A percentile compares a stretch with the other conserved stretches of the same genome.
These are phyloP conservation scores for Alsophila aescularia DNA, from an alignment of 2,888 invertebrate species.

Conservation along the genomic window DNA sequence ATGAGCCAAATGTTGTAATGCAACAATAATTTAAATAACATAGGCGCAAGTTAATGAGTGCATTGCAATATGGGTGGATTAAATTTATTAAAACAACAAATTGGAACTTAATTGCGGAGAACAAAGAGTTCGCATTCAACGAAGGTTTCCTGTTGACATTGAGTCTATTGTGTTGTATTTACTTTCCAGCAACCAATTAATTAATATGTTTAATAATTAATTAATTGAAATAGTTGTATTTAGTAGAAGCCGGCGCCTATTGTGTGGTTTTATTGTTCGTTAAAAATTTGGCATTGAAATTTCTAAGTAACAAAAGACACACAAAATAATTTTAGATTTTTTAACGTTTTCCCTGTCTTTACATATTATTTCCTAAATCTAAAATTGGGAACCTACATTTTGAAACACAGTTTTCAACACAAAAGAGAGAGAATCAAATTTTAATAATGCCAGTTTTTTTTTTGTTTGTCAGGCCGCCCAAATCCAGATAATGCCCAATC, in stretches of 20 bases:
- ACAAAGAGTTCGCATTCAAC: background rate
- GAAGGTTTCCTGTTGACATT: constrained; percentile 2
- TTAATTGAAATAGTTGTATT: background rate
- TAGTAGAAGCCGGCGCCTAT: background rate
- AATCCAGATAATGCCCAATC: too few relatives aligned
- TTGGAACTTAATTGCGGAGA: background rate
- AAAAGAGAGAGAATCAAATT: too few relatives aligned
- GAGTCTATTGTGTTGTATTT: background rate
- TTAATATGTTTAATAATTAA: background rate
- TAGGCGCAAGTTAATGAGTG: background rate
- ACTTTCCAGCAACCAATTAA: background rate
- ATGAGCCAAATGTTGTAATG: too few relatives aligned
- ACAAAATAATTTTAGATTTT: too few relatives aligned
- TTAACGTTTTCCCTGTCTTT: too few relatives aligned
- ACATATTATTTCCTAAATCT: too few relatives aligned
- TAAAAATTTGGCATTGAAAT: too few relatives aligned
- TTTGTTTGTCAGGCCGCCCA: too few relatives aligned
- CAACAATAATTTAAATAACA: background rate
- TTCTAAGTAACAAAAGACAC: too few relatives aligned
- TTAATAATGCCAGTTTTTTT: too few relatives aligned
- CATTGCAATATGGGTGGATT: background rate
- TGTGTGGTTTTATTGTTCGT: background rate
- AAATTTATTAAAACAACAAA: background rate
- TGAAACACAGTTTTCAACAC: too few relatives aligned
- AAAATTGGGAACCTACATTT: too few relatives aligned